These are phyloP conservation scores for Heliconius ethilla DNA, from an alignment of 2,888 invertebrate species.

Conservation along the genomic window DNA sequence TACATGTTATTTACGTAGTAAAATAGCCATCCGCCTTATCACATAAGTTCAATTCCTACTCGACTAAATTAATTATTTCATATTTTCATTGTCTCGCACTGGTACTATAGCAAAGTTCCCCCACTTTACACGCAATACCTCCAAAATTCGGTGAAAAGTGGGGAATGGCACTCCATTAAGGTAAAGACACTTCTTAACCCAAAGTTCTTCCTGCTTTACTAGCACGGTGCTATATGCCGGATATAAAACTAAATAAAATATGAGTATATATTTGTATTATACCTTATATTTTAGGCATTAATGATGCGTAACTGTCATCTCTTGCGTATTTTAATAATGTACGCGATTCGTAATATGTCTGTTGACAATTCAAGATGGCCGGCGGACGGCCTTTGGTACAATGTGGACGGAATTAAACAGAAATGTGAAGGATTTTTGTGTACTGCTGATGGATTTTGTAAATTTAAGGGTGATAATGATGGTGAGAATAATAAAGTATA, in stretches of 20 bases:
- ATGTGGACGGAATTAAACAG: conserved; percentile 55
- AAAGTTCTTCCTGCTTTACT: no score
- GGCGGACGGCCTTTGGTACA: conserved; percentile 73
- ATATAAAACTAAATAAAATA: neutral
- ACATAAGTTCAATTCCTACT: no score
- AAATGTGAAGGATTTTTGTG: conserved; percentile 88
- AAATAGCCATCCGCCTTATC: neutral
- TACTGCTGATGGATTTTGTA: conserved; percentile 84
- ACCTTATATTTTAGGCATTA: conserved; percentile 78
- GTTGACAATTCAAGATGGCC: conserved; percentile 68
- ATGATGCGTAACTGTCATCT: conserved; percentile 87
- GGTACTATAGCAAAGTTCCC: no score
- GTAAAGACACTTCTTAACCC: no score
- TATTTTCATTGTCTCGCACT: no score
- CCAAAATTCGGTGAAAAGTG: no score
- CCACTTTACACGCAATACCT: no score
- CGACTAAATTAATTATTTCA: no score
- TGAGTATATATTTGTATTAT: neutral
- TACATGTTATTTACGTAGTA: neutral
- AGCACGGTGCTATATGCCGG: no score
- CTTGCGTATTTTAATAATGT: conserved; percentile 80
- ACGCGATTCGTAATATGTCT: conserved; percentile 77
- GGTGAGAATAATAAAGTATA: conserved; percentile 50
- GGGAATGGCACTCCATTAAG: no score
- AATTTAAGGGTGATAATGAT: conserved; percentile 61